These are phyloP conservation scores for Polydrusus pterygomalis DNA, from an alignment of 2,888 invertebrate genomes.

Conservation along the genomic window DNA sequence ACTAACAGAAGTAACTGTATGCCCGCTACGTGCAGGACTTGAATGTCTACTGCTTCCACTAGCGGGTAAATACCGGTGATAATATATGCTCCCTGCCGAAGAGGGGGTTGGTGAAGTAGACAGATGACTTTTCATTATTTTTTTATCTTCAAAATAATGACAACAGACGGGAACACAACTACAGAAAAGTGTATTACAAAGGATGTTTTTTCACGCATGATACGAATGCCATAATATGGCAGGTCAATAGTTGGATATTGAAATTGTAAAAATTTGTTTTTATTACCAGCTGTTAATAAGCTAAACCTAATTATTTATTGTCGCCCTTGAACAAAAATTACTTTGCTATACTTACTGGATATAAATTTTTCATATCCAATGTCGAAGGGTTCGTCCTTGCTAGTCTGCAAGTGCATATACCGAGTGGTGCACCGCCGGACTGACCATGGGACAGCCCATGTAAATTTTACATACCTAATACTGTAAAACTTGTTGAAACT, in stretches of 20 bases:
- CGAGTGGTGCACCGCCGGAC: too few relatives aligned
- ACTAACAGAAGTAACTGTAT: constrained; percentile 57
- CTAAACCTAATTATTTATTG: not conserved
- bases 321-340: not conserved
- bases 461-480: too few relatives aligned
- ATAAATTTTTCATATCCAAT: too few relatives aligned
- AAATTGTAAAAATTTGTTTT: not conserved
- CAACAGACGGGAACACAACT: not conserved
- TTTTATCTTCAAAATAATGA: not conserved
- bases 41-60: constrained; percentile 50
- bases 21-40: constrained; percentile 57
- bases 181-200: not conserved
- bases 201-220: not conserved
- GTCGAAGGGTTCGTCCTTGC: too few relatives aligned
- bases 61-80: constrained; percentile 53
- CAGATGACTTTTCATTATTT: constrained; percentile 54
- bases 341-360: not conserved
- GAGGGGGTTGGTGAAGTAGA: constrained; percentile 54
- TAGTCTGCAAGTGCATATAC: too few relatives aligned
- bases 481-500: too few relatives aligned
- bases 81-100: constrained; percentile 55
- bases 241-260: not conserved
- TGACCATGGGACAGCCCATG: too few relatives aligned
- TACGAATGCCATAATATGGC: too few relatives aligned
- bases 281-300: not conserved